Base-by-base conservation (phyloP, 2,888 invertebrate species). In the Nomada flava region DNA sequence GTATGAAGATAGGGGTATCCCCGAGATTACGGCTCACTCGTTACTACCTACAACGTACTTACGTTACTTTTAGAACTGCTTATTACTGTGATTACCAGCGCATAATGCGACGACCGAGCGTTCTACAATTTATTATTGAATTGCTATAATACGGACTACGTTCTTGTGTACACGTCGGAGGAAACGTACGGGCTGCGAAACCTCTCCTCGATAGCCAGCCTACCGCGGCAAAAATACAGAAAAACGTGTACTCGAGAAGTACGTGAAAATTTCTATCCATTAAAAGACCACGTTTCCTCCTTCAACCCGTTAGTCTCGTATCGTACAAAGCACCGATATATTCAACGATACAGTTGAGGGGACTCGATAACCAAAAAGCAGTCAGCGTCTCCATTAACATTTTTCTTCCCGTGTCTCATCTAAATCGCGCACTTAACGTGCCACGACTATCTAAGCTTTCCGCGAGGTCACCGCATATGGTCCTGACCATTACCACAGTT, bases 11-110 rank as follows among this genome's bases (percentile, higher is more conserved):
- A 84, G 83, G 84, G 83, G 83, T 87, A 89, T 89, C 89, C 87
- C 84, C 84, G 85, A 91, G 91, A 91, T 92, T 92, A 92, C 90
- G 79, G 89, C 90, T 91, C 87, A 91, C 91, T 92, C 89, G 91
- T 91, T 92, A 92, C 92, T 92, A 92, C 92, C 92, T 92, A 92
- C 92, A 91, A 91, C 91, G 89, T 90, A 91, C 92, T 91, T 91
- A 91, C 86, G 90, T 91, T 91, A 90, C 91, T 92, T 92, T 92
- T 91, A 92, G 91, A 92, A 92, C 92, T 89, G 92, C 91, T 92
- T 92, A 92, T 92, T 92, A 92, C 92, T 90, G 91, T 92, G 91
- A 92, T 92, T 92, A 92, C 91, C 84, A 85, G 90, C 90, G 90
- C 91, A 92, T 92, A 92, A 92, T 92, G 89, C 90, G 88, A 87